Evolutionary conservation across 2,888 invertebrate genomes (phyloP), one percentile per base, ranked within the genome.

Genomic region (Clusia tigrina): DNA sequence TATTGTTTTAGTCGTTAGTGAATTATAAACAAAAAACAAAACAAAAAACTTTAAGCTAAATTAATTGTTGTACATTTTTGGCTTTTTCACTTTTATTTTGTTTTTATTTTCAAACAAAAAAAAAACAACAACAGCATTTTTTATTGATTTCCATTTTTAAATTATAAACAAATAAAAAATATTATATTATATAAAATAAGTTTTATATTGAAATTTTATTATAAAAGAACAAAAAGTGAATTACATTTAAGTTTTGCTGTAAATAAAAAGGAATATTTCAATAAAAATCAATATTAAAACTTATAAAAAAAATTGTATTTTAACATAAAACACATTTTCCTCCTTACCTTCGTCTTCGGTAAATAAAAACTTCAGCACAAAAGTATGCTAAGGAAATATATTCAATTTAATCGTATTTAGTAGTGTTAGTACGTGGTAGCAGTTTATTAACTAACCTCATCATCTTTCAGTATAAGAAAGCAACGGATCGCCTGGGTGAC

Each of bases 1-100:
- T 73, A 54, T 26, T 10, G 24, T 69, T 73, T 77, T 78, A 79
- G 78, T 79, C 78, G 71, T 76, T 79, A 79, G 80, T 79, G 76
- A 80, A 78, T 78, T 79, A 77, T 74, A 70, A n/a, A n/a, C n/a
- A n/a, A n/a, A n/a, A n/a, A n/a, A n/a, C n/a, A n/a, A n/a, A n/a
- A n/a, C n/a, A n/a, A 73, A 67, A 72, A 67, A 26, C 18, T 55
- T 62, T 57, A 58, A 55, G 48, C 46, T 62, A 57, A 65, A 58
- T 61, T 17, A 57, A 62, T 37, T n/a, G 24, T 37, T 56, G 48
- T 58, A 55, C 55, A 59, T 32, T n/a, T 26, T 20, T 51, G 48
- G 9, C 6, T 48, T 48, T 48, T 5, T 10, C 48, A 10, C 6
- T n/a, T 48, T 48, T 17, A 48, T 17, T 48, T 23, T 52, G 32